Evolutionary conservation across 1,140 invertebrate species (phyloP).

Genomic region (Heliconius hewitsoni): DNA sequence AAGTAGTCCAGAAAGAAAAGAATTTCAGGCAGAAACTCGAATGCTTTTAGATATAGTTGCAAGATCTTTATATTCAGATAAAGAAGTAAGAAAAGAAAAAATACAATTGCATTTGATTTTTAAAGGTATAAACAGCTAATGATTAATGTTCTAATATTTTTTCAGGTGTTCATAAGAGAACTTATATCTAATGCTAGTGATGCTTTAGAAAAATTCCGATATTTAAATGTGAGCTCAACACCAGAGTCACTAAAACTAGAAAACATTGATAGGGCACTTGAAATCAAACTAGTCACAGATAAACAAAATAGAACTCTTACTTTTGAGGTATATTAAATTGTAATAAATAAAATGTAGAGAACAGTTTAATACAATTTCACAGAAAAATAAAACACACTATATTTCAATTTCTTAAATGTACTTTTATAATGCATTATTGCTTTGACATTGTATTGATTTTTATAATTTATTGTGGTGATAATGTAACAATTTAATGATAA

Average conservation of each 20-base stretch:
- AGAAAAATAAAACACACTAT: no score
- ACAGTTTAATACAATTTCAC: no score
- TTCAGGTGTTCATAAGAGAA: constrained; percentile 95
- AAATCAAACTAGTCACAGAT: constrained; percentile 95
- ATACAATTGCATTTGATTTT: not conserved
- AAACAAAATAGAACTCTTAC: constrained; percentile 92
- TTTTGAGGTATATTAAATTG: constrained; percentile 85
- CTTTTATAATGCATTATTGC: no score
- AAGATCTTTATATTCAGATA: constrained; percentile 97
- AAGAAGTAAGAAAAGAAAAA: constrained; percentile 86
- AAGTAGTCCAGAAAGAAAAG: constrained; percentile 84
- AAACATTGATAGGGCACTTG: constrained; percentile 84
- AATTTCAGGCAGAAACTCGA: constrained; percentile 98
- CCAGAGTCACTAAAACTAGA: constrained; percentile 68
- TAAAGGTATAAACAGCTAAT: not conserved
- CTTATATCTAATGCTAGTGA: constrained; percentile 98
- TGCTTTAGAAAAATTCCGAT: constrained; percentile 96
- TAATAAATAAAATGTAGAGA: not conserved
- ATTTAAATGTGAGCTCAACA: constrained; percentile 85
- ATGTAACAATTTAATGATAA: no score
- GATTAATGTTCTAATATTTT: not conserved
- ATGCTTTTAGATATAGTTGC: constrained; percentile 98
- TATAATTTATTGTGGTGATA: no score
- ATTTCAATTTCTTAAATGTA: no score
- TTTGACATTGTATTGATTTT: no score